Conservation (phyloP, 1,140 invertebrate species). For the Eumeta japonica region DNA sequence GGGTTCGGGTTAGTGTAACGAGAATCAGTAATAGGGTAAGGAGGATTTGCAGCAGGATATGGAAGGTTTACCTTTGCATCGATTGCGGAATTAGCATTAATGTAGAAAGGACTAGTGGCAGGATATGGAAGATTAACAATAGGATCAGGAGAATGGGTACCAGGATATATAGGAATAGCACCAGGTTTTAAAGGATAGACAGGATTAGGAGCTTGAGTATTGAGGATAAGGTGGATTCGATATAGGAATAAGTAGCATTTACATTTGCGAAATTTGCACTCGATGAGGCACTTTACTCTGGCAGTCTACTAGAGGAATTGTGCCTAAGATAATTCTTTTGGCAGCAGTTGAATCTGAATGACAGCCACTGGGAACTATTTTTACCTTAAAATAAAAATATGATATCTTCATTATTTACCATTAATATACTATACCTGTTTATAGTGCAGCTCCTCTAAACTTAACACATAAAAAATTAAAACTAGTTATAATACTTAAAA, state of each 20-base stretch:
- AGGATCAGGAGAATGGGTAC: no score
- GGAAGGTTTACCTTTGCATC: no score
- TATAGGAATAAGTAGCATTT: slow-evolving; percentile 10
- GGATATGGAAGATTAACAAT: slow-evolving; percentile 7
- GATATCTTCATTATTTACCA: no score
- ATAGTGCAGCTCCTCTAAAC: no score
- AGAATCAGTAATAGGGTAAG: slow-evolving; percentile 11
- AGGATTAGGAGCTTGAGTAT: slow-evolving; percentile 12
- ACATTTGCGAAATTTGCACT: slow-evolving; percentile 22
- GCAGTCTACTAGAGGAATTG: slow-evolving; percentile 58
- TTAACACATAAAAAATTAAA: no score
- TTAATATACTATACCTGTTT: no score
- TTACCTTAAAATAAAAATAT: slow-evolving; percentile 28
- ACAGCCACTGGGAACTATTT: slow-evolving; percentile 51
- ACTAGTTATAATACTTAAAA: no score
- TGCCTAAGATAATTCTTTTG: slow-evolving; percentile 63
- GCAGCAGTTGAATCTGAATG: slow-evolving; percentile 60
- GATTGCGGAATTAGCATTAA: no score
- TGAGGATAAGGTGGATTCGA: slow-evolving; percentile 6
- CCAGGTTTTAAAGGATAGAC: slow-evolving; percentile 12
- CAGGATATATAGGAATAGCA: slow-evolving; percentile 11
- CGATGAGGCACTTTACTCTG: slow-evolving; percentile 40
- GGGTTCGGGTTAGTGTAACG: slow-evolving; percentile 17
- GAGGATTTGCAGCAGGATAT: slow-evolving; percentile 13
- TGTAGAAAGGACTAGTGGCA: slow-evolving; percentile 1